These are phyloP conservation scores for Scelioninae gen. 2 DNA, from an alignment of 2,888 invertebrate genomes.

Conservation along the genomic window DNA sequence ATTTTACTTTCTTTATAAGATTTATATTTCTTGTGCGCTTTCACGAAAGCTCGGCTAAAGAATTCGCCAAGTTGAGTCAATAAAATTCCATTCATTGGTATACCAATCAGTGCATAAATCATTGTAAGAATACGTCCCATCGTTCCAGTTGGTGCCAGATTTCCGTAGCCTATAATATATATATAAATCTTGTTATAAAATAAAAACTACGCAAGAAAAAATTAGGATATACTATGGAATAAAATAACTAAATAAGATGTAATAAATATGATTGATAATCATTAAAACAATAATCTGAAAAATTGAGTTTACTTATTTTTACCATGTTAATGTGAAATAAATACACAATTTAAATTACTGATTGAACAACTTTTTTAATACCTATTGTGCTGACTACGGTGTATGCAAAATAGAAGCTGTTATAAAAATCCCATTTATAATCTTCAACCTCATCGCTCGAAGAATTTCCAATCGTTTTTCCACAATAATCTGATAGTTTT, in stretches of 20 bases:
- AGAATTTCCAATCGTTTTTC: conserved; percentile 82
- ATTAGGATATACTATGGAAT: no score
- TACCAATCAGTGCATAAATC: conserved; percentile 90
- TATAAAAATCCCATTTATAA: conserved; percentile 91
- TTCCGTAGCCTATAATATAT: conserved; percentile 89
- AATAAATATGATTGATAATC: no score
- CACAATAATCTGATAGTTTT: conserved; percentile 84
- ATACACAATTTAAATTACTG: no score
- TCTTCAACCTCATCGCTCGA: conserved; percentile 80
- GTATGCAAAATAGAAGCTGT: conserved; percentile 93
- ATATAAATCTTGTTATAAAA: no score
- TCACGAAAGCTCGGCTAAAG: conserved; percentile 83
- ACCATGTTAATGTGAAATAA: neutral
- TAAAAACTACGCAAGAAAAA: no score
- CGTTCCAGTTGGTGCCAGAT: conserved; percentile 89
- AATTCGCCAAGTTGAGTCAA: conserved; percentile 84
- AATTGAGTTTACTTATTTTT: no score
- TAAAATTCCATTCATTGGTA: conserved; percentile 86
- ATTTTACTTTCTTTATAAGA: conserved; percentile 80
- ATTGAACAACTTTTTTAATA: no score
- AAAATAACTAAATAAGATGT: no score
- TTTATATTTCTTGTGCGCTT: conserved; percentile 88
- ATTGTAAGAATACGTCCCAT: conserved; percentile 90
- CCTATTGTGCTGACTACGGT: conserved; percentile 95
- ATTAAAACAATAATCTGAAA: no score